Percentiles rank a stretch among this genome's conserved stretches.
Evolutionary conservation across 2,113 vertebrate species (phyloP).

Genomic region (Eira barbara): DNA sequence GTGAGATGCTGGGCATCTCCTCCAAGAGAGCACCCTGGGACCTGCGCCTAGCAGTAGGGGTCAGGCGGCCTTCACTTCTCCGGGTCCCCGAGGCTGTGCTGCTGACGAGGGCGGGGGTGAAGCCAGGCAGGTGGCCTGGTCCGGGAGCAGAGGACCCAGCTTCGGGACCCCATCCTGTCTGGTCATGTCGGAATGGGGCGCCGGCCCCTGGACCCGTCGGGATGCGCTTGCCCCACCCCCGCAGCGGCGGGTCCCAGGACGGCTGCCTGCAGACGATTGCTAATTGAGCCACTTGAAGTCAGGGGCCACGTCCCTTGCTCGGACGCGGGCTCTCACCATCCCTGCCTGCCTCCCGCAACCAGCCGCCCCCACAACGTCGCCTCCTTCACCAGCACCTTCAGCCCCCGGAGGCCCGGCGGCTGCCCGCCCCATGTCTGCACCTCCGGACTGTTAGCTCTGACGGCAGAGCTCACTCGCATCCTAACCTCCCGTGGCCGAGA

Average conservation of each 20-base stretch:
- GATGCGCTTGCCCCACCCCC: rapidly evolving
- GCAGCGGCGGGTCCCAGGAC: rapidly evolving
- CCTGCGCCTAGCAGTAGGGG: rapidly evolving
- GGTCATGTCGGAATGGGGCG: rapidly evolving
- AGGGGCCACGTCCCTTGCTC: rapidly evolving
- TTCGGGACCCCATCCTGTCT: rapidly evolving
- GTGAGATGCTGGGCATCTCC: rapidly evolving
- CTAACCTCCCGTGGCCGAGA: no score
- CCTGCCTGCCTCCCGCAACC: background rate
- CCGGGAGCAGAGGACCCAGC: background rate
- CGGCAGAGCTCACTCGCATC: rapidly evolving
- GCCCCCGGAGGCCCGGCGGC: background rate
- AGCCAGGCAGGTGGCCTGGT: rapidly evolving
- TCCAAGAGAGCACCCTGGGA: rapidly evolving
- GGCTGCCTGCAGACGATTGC: rapidly evolving
- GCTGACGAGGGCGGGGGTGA: rapidly evolving
- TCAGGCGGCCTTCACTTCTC: background rate
- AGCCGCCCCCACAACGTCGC: rapidly evolving
- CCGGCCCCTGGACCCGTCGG: rapidly evolving
- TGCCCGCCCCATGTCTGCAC: rapidly evolving
- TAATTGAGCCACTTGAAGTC: rapidly evolving
- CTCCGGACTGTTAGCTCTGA: background rate
- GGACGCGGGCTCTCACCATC: background rate
- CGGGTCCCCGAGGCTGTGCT: background rate
- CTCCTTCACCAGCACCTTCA: rapidly evolving